Percentiles rank a stretch among this genome's conserved stretches.
phyloP scores from a whole-genome alignment of 2,888 invertebrate species.

The Empis stercorea region DNA sequence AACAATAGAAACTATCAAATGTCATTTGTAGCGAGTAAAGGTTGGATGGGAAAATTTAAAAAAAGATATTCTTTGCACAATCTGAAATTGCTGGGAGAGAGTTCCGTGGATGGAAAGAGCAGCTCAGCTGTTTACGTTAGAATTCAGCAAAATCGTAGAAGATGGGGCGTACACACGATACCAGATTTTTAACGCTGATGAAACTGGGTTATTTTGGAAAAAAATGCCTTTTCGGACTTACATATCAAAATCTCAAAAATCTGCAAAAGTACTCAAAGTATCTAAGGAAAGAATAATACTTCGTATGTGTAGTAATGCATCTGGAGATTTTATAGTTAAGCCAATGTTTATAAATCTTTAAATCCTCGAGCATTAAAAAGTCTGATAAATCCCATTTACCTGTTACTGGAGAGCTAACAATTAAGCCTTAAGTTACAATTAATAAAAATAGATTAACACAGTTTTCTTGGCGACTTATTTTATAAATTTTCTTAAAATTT shows the following conservation, averaged over 20 bases:
- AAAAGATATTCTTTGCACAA: conserved; percentile 5
- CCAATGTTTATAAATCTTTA: conserved; percentile 17
- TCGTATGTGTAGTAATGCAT: conserved; percentile 20
- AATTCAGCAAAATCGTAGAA: no score
- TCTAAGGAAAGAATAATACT: conserved; percentile 17
- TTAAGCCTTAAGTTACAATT: no score
- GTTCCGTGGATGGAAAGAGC: background rate
- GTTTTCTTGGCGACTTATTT: no score
- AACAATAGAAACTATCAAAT: conserved; percentile 9
- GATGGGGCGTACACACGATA: background rate
- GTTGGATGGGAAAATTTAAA: conserved; percentile 8
- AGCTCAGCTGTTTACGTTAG: no score
- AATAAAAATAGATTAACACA: no score
- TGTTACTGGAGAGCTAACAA: conserved; percentile 18
- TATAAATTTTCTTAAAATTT: no score
- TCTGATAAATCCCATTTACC: conserved; percentile 17
- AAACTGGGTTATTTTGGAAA: no score
- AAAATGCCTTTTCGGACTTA: no score
- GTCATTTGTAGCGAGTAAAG: conserved; percentile 9
- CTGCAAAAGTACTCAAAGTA: no score
- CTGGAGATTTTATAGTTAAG: conserved; percentile 19
- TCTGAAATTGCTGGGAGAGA: conserved; percentile 1
- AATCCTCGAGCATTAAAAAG: conserved; percentile 20
- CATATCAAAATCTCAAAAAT: no score
- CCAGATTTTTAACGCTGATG: no score